Evolutionary conservation across 2,113 vertebrate species (phyloP).

Genomic region (Paratilapia polleni): DNA sequence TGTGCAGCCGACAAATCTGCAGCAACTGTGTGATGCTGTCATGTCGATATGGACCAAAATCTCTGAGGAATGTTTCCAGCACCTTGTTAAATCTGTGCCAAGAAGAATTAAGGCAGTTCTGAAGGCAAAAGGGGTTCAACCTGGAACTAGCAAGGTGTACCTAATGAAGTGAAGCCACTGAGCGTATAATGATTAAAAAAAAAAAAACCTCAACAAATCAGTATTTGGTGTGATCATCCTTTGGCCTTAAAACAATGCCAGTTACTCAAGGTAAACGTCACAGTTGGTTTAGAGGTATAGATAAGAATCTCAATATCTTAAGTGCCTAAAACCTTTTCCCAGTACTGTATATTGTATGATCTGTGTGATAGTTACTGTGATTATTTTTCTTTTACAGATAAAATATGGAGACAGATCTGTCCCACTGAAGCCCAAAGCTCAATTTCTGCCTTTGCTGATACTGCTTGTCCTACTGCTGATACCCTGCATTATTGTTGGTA

Average conservation of each 20-base stretch:
- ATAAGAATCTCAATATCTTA: neutral
- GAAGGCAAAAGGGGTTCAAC: neutral
- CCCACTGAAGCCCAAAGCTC: neutral
- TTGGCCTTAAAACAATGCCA: too few relatives aligned
- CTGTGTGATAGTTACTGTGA: neutral
- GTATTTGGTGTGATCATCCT: too few relatives aligned
- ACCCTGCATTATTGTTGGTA: conserved; percentile 82
- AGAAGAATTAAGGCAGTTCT: neutral
- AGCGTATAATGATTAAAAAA: neutral
- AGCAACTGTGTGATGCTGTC: neutral
- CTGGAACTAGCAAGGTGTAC: neutral
- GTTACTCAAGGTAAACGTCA: too few relatives aligned
- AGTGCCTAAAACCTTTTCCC: neutral
- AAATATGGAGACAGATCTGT: conserved; percentile 77
- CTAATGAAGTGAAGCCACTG: neutral
- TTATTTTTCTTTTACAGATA: conserved; percentile 77
- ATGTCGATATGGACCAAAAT: neutral
- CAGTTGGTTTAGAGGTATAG: too few relatives aligned
- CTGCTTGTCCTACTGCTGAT: conserved; percentile 63
- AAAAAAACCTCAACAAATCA: neutral
- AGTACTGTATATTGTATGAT: neutral
- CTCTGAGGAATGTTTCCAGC: neutral
- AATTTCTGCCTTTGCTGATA: conserved; percentile 19
- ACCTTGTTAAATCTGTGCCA: neutral
- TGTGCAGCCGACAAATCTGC: neutral